phyloP scores from a whole-genome alignment of 2,113 vertebrate genomes.

The Megaceryle torquata region DNA sequence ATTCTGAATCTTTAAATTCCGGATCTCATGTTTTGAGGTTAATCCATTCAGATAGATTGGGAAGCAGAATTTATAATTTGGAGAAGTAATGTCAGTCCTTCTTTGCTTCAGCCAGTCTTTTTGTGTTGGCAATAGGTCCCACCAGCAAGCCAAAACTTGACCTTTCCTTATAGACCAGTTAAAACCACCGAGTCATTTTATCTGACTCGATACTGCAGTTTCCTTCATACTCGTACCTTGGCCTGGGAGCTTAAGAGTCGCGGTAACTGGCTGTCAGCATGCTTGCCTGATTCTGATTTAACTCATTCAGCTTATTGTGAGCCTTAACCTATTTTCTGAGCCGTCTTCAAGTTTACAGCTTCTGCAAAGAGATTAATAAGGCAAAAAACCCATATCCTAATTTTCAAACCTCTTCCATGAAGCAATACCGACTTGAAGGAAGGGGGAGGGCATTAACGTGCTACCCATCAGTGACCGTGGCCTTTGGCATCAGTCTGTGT shows the following conservation, averaged over 20 bases:
- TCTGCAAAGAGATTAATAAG: slow-evolving; percentile 35
- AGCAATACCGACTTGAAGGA: not conserved
- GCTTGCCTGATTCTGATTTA: slow-evolving; percentile 31
- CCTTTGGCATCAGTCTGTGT: not conserved
- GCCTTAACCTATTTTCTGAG: slow-evolving; percentile 41
- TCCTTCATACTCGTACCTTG: not conserved
- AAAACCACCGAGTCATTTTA: not conserved
- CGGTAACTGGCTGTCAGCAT: not conserved
- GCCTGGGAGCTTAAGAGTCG: not conserved
- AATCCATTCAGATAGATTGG: slow-evolving; percentile 62
- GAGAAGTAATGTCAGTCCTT: slow-evolving; percentile 28
- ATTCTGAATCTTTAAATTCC: slow-evolving; percentile 65
- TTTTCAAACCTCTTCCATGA: not conserved
- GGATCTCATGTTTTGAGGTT: slow-evolving; percentile 61
- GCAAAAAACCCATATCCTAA: not conserved
- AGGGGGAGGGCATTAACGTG: not conserved
- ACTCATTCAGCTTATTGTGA: slow-evolving; percentile 59
- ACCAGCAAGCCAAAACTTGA: not conserved
- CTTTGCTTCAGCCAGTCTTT: slow-evolving; percentile 33
- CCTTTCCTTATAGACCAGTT: not conserved
- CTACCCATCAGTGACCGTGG: not conserved
- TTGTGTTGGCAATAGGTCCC: not conserved
- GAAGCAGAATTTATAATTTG: slow-evolving; percentile 58
- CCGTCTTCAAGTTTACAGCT: not conserved
- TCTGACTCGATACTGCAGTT: not conserved